Conservation (phyloP, 2,113 vertebrate genomes). For the Hassar affinis region DNA sequence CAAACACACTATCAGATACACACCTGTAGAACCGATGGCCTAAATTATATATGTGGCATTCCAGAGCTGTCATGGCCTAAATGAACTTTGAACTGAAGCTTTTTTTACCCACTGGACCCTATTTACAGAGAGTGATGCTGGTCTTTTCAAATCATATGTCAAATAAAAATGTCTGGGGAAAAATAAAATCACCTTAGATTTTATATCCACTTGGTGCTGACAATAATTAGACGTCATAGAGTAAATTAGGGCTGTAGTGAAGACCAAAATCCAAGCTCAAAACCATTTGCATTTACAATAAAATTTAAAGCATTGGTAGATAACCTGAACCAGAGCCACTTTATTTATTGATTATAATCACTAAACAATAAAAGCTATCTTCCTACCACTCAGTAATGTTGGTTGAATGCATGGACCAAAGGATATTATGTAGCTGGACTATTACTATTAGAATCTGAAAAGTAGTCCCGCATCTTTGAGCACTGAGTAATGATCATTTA, state of each 20-base stretch:
- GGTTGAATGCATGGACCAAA: no score
- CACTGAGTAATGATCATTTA: background rate
- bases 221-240: background rate
- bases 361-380: background rate
- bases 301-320: background rate
- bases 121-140: slow-evolving; percentile 20
- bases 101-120: slow-evolving; percentile 40
- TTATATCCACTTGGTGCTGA: background rate
- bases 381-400: background rate
- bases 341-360: background rate
- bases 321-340: background rate
- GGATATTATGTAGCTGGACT: background rate
- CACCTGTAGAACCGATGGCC: slow-evolving; percentile 11
- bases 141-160: background rate
- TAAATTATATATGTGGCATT: slow-evolving; percentile 26
- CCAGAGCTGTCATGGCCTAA: slow-evolving; percentile 34
- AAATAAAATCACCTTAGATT: background rate
- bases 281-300: background rate
- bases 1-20: slow-evolving; percentile 24
- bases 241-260: background rate
- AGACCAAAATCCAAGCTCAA: background rate
- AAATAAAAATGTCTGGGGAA: background rate
- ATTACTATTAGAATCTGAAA: background rate
- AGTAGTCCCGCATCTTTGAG: background rate
- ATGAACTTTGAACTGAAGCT: slow-evolving; percentile 38